These are phyloP conservation scores for Lophotis ruficrista DNA, from an alignment of 2,113 vertebrate genomes.

Conservation along the genomic window DNA sequence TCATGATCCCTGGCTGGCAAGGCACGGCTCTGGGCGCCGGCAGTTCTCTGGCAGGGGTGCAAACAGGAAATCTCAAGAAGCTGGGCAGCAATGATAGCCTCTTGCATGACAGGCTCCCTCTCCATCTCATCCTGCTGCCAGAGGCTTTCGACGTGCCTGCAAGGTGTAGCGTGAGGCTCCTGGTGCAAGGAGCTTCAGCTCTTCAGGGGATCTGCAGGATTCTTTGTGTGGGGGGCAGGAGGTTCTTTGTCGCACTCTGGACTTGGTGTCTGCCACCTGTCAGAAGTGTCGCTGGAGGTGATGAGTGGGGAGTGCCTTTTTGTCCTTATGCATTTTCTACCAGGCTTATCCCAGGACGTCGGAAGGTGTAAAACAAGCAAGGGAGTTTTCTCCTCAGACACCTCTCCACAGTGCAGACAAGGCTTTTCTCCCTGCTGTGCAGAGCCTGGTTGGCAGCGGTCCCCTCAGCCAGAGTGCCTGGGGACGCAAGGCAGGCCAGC, in stretches of 20 bases:
- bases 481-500: fast-evolving
- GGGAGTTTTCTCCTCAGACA: no score
- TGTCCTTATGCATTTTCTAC: neutral
- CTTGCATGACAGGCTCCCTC: neutral
- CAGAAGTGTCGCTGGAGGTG: neutral
- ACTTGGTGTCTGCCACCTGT: no score
- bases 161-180: neutral
- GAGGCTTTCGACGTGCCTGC: neutral
- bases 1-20: neutral
- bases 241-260: neutral
- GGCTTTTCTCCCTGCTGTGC: neutral
- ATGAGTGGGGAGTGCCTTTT: no score
- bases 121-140: neutral
- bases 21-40: neutral
- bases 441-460: neutral
- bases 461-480: fast-evolving
- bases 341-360: fast-evolving
- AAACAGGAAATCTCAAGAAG: neutral
- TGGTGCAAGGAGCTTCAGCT: neutral
- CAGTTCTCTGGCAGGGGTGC: neutral
- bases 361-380: neutral
- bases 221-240: neutral
- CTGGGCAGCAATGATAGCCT: neutral
- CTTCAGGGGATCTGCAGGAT: no score
- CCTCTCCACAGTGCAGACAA: fast-evolving